Conservation (phyloP, 2,113 vertebrate genomes). For the Nipponia nippon region DNA sequence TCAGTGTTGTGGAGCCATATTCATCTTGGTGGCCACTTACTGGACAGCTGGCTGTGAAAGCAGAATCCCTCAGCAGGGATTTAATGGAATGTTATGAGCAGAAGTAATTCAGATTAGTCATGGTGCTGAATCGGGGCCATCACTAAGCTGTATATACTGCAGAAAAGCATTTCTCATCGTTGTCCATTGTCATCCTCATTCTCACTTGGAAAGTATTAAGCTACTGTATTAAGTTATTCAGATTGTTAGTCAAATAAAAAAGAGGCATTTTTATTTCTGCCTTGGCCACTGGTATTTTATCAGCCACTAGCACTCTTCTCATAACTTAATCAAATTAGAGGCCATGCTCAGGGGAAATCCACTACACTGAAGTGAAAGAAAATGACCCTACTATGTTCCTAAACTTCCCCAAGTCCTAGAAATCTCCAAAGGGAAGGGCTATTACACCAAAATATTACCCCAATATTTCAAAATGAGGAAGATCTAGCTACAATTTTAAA, state of each 20-base stretch:
- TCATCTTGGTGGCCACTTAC: not conserved
- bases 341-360: not conserved
- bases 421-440: not conserved
- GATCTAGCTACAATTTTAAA: not conserved
- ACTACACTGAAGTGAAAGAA: not conserved
- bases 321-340: not conserved
- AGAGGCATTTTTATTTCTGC: not conserved
- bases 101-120: not conserved
- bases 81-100: not conserved
- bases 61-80: not conserved
- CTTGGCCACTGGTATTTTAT: not conserved
- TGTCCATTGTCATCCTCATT: not conserved
- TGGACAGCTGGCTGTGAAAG: not conserved
- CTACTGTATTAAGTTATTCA: not conserved
- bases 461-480: not conserved
- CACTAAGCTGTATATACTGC: not conserved
- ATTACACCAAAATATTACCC: not conserved
- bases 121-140: not conserved
- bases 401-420: not conserved
- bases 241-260: not conserved
- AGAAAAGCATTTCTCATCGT: not conserved
- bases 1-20: not conserved
- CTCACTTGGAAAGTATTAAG: not conserved
- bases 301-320: not conserved
- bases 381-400: not conserved